Evolutionary conservation across 35 echinoderm and acorn worm genomes (phyloP).

Genomic region (Anneissia japonica): DNA sequence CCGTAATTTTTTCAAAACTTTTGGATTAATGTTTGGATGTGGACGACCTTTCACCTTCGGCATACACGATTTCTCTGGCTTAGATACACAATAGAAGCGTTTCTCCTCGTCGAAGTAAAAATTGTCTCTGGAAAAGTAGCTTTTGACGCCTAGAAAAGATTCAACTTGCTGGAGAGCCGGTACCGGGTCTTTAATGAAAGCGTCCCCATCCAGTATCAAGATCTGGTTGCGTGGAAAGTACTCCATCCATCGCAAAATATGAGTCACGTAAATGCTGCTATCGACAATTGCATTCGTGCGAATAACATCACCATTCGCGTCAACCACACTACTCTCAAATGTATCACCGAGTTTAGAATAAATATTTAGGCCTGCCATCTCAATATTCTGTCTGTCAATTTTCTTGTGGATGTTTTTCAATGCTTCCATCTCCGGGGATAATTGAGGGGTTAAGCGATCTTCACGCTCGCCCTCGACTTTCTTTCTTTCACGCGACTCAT

Average conservation of each 20-base stretch:
- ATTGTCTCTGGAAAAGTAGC: conserved; percentile 23
- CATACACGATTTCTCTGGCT: conserved; percentile 14
- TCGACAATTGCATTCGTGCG: conserved; percentile 19
- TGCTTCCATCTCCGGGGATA: background rate
- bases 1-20: conserved; percentile 14
- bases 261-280: conserved; percentile 7
- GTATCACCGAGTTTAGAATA: background rate
- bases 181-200: conserved; percentile 21
- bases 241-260: conserved; percentile 31
- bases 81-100: conserved; percentile 20
- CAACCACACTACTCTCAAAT: conserved; percentile 18
- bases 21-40: conserved; percentile 19
- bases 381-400: background rate
- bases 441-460: background rate
- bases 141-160: conserved; percentile 4
- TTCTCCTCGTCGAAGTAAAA: conserved; percentile 45
- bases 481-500: background rate
- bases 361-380: background rate
- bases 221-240: conserved; percentile 28
- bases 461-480: background rate
- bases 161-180: conserved; percentile 10
- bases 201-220: conserved; percentile 27
- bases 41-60: conserved; percentile 13
- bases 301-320: background rate
- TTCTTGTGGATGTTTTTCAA: background rate